These are phyloP conservation scores for Nautilus pompilius DNA, from an alignment of 1,140 invertebrate species.

Conservation along the genomic window DNA sequence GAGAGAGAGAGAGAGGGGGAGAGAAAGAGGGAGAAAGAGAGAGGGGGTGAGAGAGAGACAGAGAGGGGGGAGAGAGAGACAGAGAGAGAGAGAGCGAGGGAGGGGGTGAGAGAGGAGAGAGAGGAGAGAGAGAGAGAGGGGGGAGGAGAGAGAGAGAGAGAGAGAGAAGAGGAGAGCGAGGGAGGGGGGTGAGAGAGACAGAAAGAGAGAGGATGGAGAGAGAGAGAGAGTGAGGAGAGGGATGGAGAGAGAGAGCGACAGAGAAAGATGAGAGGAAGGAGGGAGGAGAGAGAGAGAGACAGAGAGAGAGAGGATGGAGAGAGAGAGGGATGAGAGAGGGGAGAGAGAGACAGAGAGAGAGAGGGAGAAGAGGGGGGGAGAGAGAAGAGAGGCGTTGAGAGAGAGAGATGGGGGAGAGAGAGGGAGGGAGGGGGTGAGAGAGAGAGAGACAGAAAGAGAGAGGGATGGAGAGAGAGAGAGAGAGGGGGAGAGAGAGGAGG, in stretches of 20 bases:
- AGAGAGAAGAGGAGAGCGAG: neutral
- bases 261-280: no score
- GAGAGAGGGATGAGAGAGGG: neutral
- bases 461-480: constrained; percentile 7
- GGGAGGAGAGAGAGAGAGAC: neutral
- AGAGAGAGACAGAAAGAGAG: constrained; percentile 8
- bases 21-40: neutral
- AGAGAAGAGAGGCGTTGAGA: neutral
- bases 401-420: neutral
- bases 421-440: neutral
- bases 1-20: neutral
- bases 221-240: neutral
- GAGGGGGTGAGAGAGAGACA: neutral
- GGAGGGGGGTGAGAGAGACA: constrained; percentile 6
- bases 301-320: neutral
- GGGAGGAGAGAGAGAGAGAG: neutral
- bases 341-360: neutral
- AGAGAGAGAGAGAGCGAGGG: constrained; percentile 7
- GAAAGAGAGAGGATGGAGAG: constrained; percentile 6
- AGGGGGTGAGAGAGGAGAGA: constrained; percentile 3
- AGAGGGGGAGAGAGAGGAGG: neutral
- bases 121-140: neutral
- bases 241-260: neutral
- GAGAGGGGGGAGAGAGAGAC: neutral
- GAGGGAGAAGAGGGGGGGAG: neutral